These are phyloP conservation scores for Leptinotarsa defecta DNA, from an alignment of 1,140 invertebrate species.

Conservation along the genomic window DNA sequence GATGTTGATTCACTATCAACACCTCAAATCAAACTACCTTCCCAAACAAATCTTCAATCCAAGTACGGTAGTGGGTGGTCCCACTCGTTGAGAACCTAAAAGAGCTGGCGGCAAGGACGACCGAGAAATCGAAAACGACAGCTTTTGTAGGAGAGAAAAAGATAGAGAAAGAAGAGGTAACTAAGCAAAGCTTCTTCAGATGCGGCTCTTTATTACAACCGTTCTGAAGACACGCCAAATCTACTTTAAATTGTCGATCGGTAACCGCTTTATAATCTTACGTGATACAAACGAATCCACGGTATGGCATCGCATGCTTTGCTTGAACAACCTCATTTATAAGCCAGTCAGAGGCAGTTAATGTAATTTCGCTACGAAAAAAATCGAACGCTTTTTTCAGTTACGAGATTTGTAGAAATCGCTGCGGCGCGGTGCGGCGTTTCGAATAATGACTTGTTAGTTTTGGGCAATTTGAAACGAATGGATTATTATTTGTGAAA, in stretches of 20 bases:
- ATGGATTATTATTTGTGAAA: no score
- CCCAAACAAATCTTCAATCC: no score
- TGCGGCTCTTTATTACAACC: constrained; percentile 16
- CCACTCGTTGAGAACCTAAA: constrained; percentile 13
- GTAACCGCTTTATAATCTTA: constrained; percentile 22
- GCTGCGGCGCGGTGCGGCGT: background rate
- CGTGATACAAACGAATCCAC: background rate
- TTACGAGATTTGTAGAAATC: background rate
- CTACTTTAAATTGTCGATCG: constrained; percentile 22
- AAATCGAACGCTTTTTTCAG: background rate
- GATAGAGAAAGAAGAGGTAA: constrained; percentile 9
- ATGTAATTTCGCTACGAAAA: background rate
- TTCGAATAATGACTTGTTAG: no score
- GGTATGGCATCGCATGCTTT: background rate
- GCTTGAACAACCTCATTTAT: constrained; percentile 13
- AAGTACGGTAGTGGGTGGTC: constrained; percentile 16
- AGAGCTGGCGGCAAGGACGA: constrained; percentile 21
- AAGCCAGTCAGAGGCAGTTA: constrained; percentile 10
- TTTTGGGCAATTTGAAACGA: no score
- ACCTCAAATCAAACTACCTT: no score
- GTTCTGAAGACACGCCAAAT: constrained; percentile 19
- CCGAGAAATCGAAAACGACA: background rate
- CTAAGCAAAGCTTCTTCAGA: constrained; percentile 17
- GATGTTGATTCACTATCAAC: no score
- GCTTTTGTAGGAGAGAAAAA: background rate